Evolutionary conservation across 2,113 vertebrate species (phyloP).

Genomic region (Tragulus kanchil): DNA sequence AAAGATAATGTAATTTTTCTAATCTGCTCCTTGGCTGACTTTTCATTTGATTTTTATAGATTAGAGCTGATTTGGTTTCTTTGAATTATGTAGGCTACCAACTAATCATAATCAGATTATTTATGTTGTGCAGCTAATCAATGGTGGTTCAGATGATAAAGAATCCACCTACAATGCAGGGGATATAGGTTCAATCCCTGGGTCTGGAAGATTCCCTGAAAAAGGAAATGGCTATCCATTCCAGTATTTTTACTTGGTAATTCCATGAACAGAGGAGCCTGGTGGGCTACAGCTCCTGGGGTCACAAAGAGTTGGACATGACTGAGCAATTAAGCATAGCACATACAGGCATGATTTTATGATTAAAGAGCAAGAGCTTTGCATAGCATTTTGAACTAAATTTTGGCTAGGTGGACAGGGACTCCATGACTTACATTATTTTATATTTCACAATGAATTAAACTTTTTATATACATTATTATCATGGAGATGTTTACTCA

Average conservation of each 20-base stretch:
- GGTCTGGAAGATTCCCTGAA: neutral
- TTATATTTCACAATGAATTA: neutral
- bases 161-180: neutral
- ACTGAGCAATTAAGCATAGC: neutral
- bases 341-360: neutral
- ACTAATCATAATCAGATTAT: no score
- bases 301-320: neutral
- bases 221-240: neutral
- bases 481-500: neutral
- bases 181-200: neutral
- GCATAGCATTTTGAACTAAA: neutral
- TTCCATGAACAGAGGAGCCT: neutral
- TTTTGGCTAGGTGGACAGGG: neutral
- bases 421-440: neutral
- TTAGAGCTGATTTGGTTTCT: neutral
- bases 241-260: neutral
- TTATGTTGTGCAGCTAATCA: no score
- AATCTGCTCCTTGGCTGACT: neutral
- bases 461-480: neutral
- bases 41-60: slow-evolving; percentile 29
- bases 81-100: neutral
- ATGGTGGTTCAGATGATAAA: neutral
- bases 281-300: neutral
- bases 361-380: neutral
- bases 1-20: slow-evolving; percentile 26